Evolutionary conservation across 2,797 vertebrate species (phyloP), one percentile per base, ranked within the genome.

Genomic region (Pogonophryne albipinna): DNA sequence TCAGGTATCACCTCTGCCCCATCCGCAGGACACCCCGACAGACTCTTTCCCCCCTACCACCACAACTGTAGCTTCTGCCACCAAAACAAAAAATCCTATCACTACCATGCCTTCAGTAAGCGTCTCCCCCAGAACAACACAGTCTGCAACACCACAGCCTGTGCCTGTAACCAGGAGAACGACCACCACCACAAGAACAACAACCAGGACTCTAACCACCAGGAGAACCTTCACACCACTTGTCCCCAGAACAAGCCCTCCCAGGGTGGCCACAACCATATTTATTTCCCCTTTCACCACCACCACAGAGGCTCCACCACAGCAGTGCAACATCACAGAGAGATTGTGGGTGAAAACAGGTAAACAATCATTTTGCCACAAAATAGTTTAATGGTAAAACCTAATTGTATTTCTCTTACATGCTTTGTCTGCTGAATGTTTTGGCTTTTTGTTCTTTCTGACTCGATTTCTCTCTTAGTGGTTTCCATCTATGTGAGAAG

Each of bases 311-410:
- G 87, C 89, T 38, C 95, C 96, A 44, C 90, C 89, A 27, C 92
- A 96, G 78, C 96, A 96, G 76, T 99, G 98, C 91, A 97, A 96
- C 68, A 96, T 98, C 85, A 98, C 98, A 52, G 93, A 96, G 76
- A 95, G 94, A 87, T 88, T 98, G 71, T 96, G 98, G 96, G 91
- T 99, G 71, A 99, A 96, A 95, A 98, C 97, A 95, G 97, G 98
- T 99, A 92, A 4, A 59, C 9, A 50, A 38, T 2, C 3, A 4
- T 46, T 69, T 62, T 62, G 14, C 4, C 6, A 38, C 34, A 14
- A 20, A 0, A 16, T 16, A 38, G 34, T 38, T 11, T 6, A 47
- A 41, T 19, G 8, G 16, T 17, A 1, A 27, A 38, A 17, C 23
- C 1, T 0, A 23, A 1, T 45, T 5, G 27, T 5, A 47, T 50